Base-by-base conservation (phyloP, 2,113 vertebrate genomes). In the Andinoacara biseriatus region DNA sequence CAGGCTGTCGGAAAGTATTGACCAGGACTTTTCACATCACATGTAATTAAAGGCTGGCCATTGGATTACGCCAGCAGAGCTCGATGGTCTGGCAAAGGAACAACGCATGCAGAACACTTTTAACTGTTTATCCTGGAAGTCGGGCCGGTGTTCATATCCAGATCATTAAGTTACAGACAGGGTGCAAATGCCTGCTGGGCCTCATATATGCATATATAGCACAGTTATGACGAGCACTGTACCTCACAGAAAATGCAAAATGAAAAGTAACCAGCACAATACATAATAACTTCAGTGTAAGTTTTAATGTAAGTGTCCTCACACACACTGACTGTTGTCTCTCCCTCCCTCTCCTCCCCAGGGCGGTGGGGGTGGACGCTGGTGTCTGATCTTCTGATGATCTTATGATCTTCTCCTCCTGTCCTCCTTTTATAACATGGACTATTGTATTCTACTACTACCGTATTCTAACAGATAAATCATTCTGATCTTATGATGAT, bases 1-100 rank as follows among this genome's bases (percentile, higher is more conserved):
- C 84, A 74, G 86, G 84, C 87, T 76, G 88, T 80, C 9, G 93
- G 94, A 94, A 95, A 94, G n/a, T 95, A 95, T 95, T 74, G 94
- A 95, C 80, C 67, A 10, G 58, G 57, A 62, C 86, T 77, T 86
- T 86, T 89, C 54, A 80, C 80, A 82, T 91, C 87, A 84, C 54
- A 74, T 58, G 60, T 83, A 90, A 94, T 93, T 90, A 88, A 80
- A 84, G 87, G 57, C 82, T 76, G 83, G 78, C 80, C 10, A 26
- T 58, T 86, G 80, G 79, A 87, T 81, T 77, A 26, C 4, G n/a
- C 63, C 5, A n/a, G 78, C 46, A 38, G 72, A 65, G 76, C 40
- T 5, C 33, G 33, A 78, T 77, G 57, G 56, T 81, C 63, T 83
- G 76, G 40, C 60, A 85, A 57, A 74, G 26, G 58, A 29, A 67